Percentiles rank a stretch among this genome's conserved stretches.
Conservation (phyloP, 2,888 invertebrate genomes). For the Galerucella pusilla region DNA sequence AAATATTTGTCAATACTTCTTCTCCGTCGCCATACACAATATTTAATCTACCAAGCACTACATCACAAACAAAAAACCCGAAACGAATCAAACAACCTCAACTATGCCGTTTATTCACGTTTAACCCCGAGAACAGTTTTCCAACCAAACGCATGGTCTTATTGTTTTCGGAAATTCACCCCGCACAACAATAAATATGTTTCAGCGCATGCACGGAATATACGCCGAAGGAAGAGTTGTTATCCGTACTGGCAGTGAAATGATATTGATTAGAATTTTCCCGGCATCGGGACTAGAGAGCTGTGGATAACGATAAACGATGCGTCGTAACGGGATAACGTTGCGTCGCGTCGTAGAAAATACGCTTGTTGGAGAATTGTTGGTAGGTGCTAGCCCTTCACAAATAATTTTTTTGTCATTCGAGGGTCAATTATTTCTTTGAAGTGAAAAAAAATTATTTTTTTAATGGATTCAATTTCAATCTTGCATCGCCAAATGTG, state of each 20-base stretch:
- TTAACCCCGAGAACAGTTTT: slow-evolving; percentile 22
- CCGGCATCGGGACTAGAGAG: slow-evolving; percentile 25
- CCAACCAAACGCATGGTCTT: slow-evolving; percentile 37
- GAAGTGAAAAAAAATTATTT: too few relatives aligned
- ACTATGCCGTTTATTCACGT: slow-evolving; percentile 27
- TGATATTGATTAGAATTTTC: slow-evolving; percentile 43
- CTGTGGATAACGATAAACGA: slow-evolving; percentile 11
- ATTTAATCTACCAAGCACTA: neutral
- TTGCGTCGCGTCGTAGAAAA: slow-evolving; percentile 14
- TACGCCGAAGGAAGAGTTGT: slow-evolving; percentile 31
- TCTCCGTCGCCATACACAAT: neutral
- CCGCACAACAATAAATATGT: slow-evolving; percentile 17
- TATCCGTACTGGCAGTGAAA: slow-evolving; percentile 30
- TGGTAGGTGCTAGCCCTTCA: neutral
- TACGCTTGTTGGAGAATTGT: slow-evolving; percentile 17
- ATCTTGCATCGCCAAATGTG: too few relatives aligned
- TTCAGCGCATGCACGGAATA: slow-evolving; percentile 21
- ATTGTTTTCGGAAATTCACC: slow-evolving; percentile 33
- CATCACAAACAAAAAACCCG: slow-evolving; percentile 22
- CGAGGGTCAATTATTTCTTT: neutral
- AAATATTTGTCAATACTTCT: slow-evolving; percentile 1
- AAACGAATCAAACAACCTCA: slow-evolving; percentile 11
- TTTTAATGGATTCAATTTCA: too few relatives aligned
- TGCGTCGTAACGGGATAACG: slow-evolving; percentile 28
- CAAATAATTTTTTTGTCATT: neutral